These are phyloP conservation scores for Rallus limicola DNA, from an alignment of 2,113 vertebrate species.

Conservation along the genomic window DNA sequence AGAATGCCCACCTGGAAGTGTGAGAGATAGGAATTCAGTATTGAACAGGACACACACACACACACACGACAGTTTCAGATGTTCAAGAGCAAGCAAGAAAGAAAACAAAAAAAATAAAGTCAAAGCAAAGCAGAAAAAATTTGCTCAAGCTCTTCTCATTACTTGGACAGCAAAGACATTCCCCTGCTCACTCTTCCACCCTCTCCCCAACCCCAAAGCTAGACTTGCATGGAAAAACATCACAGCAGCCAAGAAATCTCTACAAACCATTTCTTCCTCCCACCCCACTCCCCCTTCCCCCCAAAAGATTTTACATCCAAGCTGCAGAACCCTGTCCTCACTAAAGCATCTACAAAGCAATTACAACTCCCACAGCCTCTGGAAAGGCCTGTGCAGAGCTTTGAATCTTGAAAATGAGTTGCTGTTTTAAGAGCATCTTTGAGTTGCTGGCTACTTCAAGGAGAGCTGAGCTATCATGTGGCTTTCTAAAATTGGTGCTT, in stretches of 20 bases:
- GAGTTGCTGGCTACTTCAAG: background rate
- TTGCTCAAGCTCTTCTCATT: background rate
- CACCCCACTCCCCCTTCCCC: too few relatives aligned
- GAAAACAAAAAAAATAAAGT: background rate
- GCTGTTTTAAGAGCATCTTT: background rate
- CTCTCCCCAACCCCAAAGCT: background rate
- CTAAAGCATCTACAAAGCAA: background rate
- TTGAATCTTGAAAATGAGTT: background rate
- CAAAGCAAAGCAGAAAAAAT: constrained; percentile 33
- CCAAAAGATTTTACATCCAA: background rate
- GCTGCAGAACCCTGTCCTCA: background rate
- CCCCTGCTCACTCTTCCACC: background rate
- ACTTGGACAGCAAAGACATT: background rate
- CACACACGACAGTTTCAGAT: constrained; percentile 72
- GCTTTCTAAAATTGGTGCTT: background rate
- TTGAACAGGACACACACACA: constrained; percentile 66
- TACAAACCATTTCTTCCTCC: background rate
- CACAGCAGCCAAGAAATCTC: background rate
- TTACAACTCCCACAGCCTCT: background rate
- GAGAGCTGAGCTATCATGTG: background rate
- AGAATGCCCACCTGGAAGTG: constrained; percentile 97
- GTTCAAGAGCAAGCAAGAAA: constrained; percentile 61
- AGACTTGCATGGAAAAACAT: background rate
- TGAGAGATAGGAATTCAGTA: constrained; percentile 88
- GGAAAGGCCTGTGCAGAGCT: background rate